phyloP scores from a whole-genome alignment of 37 sponge, comb jelly and placozoan species.

The Ephydatia muelleri region DNA sequence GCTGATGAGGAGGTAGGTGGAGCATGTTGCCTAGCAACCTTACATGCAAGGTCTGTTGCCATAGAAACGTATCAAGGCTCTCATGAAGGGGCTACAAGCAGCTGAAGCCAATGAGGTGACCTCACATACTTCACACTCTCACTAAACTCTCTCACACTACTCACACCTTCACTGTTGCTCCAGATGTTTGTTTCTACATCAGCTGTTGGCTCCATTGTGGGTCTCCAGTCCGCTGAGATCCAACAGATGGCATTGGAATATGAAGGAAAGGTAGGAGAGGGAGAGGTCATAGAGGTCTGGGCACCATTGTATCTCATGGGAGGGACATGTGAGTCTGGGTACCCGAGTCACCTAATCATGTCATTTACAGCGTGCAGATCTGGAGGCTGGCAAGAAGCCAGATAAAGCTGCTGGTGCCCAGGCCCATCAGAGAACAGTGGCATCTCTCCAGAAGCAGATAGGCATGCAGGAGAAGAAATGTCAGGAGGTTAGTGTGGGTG shows the following conservation, averaged over 20 bases:
- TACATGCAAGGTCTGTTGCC: slow-evolving; percentile 1
- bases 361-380: slow-evolving; percentile 52
- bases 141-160: not conserved
- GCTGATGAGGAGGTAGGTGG: slow-evolving; percentile 56
- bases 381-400: slow-evolving; percentile 61
- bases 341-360: not conserved
- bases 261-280: slow-evolving; percentile 65
- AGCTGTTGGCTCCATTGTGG: slow-evolving; percentile 87
- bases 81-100: slow-evolving; percentile 80
- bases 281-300: not conserved
- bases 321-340: not conserved
- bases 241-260: slow-evolving; percentile 86
- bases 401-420: slow-evolving; percentile 71
- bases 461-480: slow-evolving; percentile 58
- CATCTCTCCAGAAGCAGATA: slow-evolving; percentile 81
- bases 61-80: slow-evolving; percentile 69
- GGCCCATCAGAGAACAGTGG: slow-evolving; percentile 74
- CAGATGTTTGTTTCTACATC: slow-evolving; percentile 64
- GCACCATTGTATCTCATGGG: not conserved
- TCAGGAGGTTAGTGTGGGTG: slow-evolving; percentile 48
- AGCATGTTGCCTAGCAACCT: not conserved
- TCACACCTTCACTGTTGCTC: not conserved
- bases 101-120: slow-evolving; percentile 58
- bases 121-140: not conserved
- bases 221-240: slow-evolving; percentile 86